Evolutionary conservation across 2,113 vertebrate genomes (phyloP), one percentile per base, ranked within the genome.

Genomic region (Melanotaenia duboulayi): DNA sequence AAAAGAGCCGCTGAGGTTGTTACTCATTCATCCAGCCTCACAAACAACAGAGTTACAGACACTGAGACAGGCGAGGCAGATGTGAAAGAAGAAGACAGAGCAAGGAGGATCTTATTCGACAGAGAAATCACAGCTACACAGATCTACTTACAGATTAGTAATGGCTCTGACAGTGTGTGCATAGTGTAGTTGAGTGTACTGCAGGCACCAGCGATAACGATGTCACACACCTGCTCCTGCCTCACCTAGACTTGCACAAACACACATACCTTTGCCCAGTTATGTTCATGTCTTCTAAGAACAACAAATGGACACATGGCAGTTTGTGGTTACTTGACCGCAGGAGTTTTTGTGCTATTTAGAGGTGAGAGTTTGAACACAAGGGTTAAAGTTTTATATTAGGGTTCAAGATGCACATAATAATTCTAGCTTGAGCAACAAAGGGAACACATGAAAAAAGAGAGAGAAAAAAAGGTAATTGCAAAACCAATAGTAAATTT

Each of bases 101-200:
- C 16, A 12, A 65, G 71, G 69, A 77, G 70, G 70, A 82, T 83
- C 77, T 71, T 42, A 62, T 85, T 90, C 65, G 1, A 64, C 57
- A 65, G 76, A 72, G 48, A 81, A 74, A 89, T 82, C 87, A 82
- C 68, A 84, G 78, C 52, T 61, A 62, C 50, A 70, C 74, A 63
- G 79, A 87, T 89, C 82, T 89, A 87, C 87, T 89, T 87, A 86
- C 82, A 90, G 89, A 84, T 78, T 81, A 76, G 55, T 66, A 78
- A 79, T 80, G 74, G 69, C 60, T 81, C 71, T 75, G 71, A 46
- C 48, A 1, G 32, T 80, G 73, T 64, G 61, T 57, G 44, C 51
- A 13, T 23, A 10, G 65, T 5, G 54, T 64, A 72, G 42, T 42
- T n/a, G 28, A 22, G 52, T 25, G 59, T 60, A 55, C 40, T 16